Evolutionary conservation across 1,140 invertebrate species (phyloP), one percentile per base, ranked within the genome.

Genomic region (Philopotamus ludificatus): DNA sequence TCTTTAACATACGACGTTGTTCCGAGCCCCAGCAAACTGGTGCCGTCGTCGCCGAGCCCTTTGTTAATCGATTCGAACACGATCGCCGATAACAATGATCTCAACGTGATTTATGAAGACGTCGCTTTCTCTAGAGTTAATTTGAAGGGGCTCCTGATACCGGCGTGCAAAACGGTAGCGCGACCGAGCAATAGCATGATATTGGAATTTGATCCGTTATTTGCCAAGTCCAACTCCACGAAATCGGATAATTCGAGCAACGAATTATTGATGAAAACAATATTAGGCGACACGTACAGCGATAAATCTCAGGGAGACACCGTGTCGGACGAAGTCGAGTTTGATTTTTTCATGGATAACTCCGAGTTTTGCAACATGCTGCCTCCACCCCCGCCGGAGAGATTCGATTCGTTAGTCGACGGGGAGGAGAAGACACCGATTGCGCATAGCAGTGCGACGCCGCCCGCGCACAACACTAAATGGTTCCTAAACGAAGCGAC

Each of bases 141-240:
- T n/a, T n/a, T n/a, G n/a, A n/a, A n/a, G n/a, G n/a, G n/a, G n/a
- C n/a, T n/a, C n/a, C n/a, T n/a, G n/a, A n/a, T n/a, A n/a, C n/a
- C n/a, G n/a, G n/a, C n/a, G 15, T 26, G 12, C 12, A 23, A 7
- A 25, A 9, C 9, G 8, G 22, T 21, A 9, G 23, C 8, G 10
- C n/a, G 34, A 23, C 15, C 51, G 20, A 26, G 22, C 18, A 54
- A 54, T 21, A 54, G 51, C 20, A 54, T 26, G 7, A 26, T 54
- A 26, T 26, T 54, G 8, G 51, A 54, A 34, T 54, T 54, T 26
- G 51, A 54, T 54, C 51, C 51, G 16, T 54, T 54, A 8, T n/a
- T n/a, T 2, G 34, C 21, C 3, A 34, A 26, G 34, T n/a, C 34
- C 2, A 26, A 15, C n/a, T 3, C 22, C 12, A 2, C 23, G 4